Base-by-base conservation (phyloP, 92 coral and sea anemone species). In the Heliopora coerulea region DNA sequence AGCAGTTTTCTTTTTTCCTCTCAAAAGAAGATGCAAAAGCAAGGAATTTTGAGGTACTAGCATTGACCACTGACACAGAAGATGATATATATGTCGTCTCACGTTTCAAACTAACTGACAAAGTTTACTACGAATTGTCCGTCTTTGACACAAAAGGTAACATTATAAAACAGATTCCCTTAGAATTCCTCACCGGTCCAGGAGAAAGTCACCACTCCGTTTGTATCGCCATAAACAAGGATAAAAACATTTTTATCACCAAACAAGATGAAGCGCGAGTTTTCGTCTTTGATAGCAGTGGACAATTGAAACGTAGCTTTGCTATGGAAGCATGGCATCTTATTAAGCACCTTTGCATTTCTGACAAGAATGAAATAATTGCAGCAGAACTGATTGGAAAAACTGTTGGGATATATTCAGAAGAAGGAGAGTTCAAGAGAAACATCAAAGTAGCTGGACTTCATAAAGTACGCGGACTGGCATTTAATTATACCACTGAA, bases 391-490 rank as follows among this genome's bases (percentile, higher is more conserved):
- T 44, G 0, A 30, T 44, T 5, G 74, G 74, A 8, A 67, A 46
- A 19, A 25, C 59, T 1, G 39, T 67, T 24, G 58, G 37, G 2
- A 27, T 67, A n/a, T 67, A 44, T 19, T 27, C 56, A 0, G 40
- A 49, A 44, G 41, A 12, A 1, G 74, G 74, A 3, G n/a, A 21
- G 8, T 31, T 67, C 32, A 44, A 49, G 14, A 11, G 32, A 18
- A 34, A 67, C 0, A 44, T 46, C 37, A n/a, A 49, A 23, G 31
- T 67, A 28, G 35, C 59, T 8, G 21, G 35, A 29, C 26, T 44
- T 5, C 74, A 67, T 44, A 46, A 67, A 49, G 59, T 67, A 23
- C 29, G 59, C 24, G 74, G 40, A 30, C 37, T 67, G 19, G 74
- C 59, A 24, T 46, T 67, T 10, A 30, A 67, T 29, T 37, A 41